A percentile compares a stretch with the other conserved stretches of the same genome.
phyloP scores from a whole-genome alignment of 2,113 vertebrate species.

The Cromileptes altivelis region DNA sequence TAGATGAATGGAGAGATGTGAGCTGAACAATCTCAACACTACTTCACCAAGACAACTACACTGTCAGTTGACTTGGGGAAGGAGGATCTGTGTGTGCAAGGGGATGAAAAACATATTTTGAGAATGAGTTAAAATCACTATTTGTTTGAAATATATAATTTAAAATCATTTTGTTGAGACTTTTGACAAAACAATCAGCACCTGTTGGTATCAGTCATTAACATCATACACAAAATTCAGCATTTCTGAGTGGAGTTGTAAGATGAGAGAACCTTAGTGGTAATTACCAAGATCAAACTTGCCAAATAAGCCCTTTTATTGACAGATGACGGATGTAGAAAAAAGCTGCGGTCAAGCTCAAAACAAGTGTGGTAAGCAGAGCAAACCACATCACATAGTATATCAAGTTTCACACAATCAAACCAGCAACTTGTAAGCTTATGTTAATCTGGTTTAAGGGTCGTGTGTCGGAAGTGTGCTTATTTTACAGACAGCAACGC shows the following conservation, averaged over 20 bases:
- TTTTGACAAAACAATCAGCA: neutral
- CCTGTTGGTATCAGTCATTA: neutral
- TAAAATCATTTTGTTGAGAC: no score
- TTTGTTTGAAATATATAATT: neutral
- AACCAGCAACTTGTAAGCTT: conserved; percentile 13
- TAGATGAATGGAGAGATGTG: neutral
- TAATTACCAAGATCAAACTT: conserved; percentile 28
- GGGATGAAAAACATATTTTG: neutral
- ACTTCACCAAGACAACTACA: no score
- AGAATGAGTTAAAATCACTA: neutral
- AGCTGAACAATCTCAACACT: neutral
- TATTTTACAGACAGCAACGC: conserved; percentile 15
- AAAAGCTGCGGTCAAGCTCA: conserved; percentile 18
- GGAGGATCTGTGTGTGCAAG: neutral
- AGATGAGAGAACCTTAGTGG: neutral
- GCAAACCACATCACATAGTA: conserved; percentile 44
- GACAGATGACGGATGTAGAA: conserved; percentile 27
- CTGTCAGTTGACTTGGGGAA: neutral
- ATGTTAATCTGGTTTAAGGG: conserved; percentile 1
- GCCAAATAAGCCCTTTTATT: conserved; percentile 25
- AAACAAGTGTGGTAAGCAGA: conserved; percentile 4
- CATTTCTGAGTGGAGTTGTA: neutral
- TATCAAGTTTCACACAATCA: conserved; percentile 32
- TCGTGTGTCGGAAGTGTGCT: conserved; percentile 25
- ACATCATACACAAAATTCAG: neutral